Base-by-base conservation (phyloP, 1,140 invertebrate genomes). In the Platorchestia sp. region DNA sequence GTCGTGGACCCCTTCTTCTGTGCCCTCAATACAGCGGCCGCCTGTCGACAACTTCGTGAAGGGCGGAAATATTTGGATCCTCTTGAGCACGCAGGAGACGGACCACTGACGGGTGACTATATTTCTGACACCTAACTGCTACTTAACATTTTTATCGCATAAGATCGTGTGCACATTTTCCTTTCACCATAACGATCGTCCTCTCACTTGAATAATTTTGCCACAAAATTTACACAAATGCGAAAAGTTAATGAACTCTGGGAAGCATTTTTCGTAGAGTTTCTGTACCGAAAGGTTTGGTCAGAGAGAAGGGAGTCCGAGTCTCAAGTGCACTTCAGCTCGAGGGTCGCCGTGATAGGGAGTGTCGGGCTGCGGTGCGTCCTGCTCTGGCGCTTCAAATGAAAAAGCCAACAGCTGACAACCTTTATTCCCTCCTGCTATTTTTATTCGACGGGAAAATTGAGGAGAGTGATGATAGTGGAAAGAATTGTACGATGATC, bases 61-160 rank as follows among this genome's bases (percentile, higher is more conserved):
- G 87, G 87, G 87, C 87, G 87, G 87, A 89, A 41, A 89, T 89
- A 89, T 89, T 89, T 44, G 87, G 87, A 89, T 75, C n/a, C 87
- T 42, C 87, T 89, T 89, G 87, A 89, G 87, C 87, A 89, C 87
- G 87, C 43, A 41, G 43, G 41, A 89, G n/a, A 41, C 87, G 43
- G 43, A 41, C 14, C 87, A 42, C 87, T 42, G 87, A 89, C 87
- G 10, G 42, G 87, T 10, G 87, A 89, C 87, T 89, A 89, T 41
- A 75, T 75, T 27, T 36, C 14, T 75, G 27, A 27, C 3, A 36
- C 36, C 59, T 75, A 75, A 75, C 59, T 27, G 27, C 59, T 22
- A 75, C 14, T 75, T 10, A 10, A 27, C 14, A 36, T 75, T 75
- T 3, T 75, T 75, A 75, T 36, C 27, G 36, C 36, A 10, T 27